These are phyloP conservation scores for Nomada fabriciana DNA, from an alignment of 2,888 invertebrate genomes.

Conservation along the genomic window DNA sequence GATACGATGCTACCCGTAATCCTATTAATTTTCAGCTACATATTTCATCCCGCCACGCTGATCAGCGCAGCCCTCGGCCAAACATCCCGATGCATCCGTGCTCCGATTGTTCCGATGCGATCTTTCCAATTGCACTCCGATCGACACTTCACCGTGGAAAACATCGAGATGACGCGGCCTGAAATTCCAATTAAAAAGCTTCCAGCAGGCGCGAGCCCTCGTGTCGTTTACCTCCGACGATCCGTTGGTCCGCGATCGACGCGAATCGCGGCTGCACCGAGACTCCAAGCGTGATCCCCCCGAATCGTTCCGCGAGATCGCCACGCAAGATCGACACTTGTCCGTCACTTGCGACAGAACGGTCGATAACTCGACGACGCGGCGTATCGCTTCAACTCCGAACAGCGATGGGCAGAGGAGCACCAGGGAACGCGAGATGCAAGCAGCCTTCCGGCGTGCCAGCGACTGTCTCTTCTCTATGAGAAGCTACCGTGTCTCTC, in stretches of 20 bases:
- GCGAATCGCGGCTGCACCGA: constrained; percentile 4
- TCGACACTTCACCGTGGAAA: background rate
- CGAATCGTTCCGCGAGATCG: constrained; percentile 2
- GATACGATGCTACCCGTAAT: background rate
- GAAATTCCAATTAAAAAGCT: constrained; percentile 18
- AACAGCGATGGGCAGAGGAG: background rate
- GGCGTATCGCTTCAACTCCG: background rate
- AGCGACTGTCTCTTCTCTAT: constrained; percentile 76
- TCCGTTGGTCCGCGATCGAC: background rate
- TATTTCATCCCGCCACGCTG: constrained; percentile 14
- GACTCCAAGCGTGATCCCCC: background rate
- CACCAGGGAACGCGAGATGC: constrained; percentile 25
- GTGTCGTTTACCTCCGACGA: constrained; percentile 30
- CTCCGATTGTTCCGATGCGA: background rate
- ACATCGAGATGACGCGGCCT: background rate
- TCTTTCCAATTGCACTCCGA: constrained; percentile 12
- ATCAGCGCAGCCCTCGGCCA: background rate
- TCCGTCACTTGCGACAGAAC: background rate
- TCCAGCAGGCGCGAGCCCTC: constrained; percentile 8
- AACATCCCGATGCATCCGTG: background rate
- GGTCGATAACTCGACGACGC: background rate
- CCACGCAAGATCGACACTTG: background rate
- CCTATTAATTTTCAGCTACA: constrained; percentile 24
- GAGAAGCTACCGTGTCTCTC: constrained; percentile 72
- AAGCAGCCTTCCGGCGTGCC: constrained; percentile 73